These are phyloP conservation scores for Acanthosepion esculentum DNA, from an alignment of 2,888 invertebrate species.

Conservation along the genomic window DNA sequence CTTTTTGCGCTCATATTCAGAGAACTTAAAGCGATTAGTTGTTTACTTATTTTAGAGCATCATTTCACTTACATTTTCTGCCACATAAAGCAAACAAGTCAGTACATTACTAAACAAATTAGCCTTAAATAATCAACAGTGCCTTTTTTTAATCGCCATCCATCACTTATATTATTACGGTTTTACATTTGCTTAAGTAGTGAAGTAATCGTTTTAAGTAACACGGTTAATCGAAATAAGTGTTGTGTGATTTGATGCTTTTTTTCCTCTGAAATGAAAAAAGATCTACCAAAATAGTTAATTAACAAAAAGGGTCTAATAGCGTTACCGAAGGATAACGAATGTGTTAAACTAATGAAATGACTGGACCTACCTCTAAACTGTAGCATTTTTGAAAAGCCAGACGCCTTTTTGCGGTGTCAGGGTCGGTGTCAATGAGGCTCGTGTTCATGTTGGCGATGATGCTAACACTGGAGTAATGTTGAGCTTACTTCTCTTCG, in stretches of 20 bases:
- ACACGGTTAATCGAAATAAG: too few relatives aligned
- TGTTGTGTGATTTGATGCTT: not conserved
- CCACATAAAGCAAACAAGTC: too few relatives aligned
- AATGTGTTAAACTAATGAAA: not conserved
- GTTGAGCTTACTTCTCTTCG: not conserved
- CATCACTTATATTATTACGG: too few relatives aligned
- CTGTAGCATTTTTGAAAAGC: constrained; percentile 73
- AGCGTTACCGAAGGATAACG: not conserved
- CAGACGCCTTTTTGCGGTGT: constrained; percentile 65
- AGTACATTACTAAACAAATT: too few relatives aligned
- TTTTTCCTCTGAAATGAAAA: not conserved
- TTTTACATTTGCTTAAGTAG: too few relatives aligned
- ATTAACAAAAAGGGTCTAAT: not conserved
- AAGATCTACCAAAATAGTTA: not conserved
- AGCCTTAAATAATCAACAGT: too few relatives aligned
- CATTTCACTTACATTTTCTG: too few relatives aligned
- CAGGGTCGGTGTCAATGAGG: constrained; percentile 55
- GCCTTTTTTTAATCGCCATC: too few relatives aligned
- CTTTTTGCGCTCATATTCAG: too few relatives aligned
- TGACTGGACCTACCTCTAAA: constrained; percentile 64
- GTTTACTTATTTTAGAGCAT: too few relatives aligned
- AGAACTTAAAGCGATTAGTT: too few relatives aligned
- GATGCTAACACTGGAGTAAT: not conserved
- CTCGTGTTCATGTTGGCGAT: constrained; percentile 41
- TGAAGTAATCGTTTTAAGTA: too few relatives aligned